phyloP scores from a whole-genome alignment of 2,797 vertebrate species.

The Sciurus carolinensis region DNA sequence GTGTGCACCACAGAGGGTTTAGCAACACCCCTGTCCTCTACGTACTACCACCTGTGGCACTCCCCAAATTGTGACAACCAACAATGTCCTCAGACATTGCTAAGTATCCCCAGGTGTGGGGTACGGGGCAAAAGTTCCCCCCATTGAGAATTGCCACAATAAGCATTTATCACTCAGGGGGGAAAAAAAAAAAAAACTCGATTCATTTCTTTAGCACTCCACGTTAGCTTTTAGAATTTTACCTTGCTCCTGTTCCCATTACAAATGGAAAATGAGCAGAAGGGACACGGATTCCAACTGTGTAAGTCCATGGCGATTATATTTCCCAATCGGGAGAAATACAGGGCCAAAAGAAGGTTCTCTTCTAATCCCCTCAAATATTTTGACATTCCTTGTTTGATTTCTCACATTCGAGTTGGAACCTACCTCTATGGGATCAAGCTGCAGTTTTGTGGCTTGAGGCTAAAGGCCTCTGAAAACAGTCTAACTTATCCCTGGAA shows the following conservation, averaged over 20 bases:
- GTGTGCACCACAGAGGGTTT: rapidly evolving
- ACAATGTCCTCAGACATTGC: not conserved
- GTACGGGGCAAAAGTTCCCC: not conserved
- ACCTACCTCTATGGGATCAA: not conserved
- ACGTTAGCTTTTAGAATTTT: not conserved
- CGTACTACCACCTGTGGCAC: not conserved
- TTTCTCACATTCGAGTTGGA: not conserved
- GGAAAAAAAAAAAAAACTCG: not conserved
- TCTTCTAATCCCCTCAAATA: not conserved
- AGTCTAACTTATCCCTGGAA: not conserved
- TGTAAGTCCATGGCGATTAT: rapidly evolving
- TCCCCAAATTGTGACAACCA: not conserved
- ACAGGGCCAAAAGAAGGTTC: rapidly evolving
- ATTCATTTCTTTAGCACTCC: not conserved
- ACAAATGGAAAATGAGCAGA: not conserved
- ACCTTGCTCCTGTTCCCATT: not conserved
- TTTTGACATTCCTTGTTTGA: not conserved
- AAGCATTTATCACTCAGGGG: not conserved
- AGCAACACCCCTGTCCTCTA: not conserved
- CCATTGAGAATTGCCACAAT: not conserved
- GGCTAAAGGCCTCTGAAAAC: not conserved
- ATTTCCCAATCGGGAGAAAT: not conserved
- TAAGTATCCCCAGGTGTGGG: not conserved
- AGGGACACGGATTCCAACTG: no score
- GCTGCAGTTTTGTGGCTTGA: no score